A percentile compares a stretch with the other conserved stretches of the same genome.
phyloP scores from a whole-genome alignment of 2,888 invertebrate genomes.

The Cephus runcator region DNA sequence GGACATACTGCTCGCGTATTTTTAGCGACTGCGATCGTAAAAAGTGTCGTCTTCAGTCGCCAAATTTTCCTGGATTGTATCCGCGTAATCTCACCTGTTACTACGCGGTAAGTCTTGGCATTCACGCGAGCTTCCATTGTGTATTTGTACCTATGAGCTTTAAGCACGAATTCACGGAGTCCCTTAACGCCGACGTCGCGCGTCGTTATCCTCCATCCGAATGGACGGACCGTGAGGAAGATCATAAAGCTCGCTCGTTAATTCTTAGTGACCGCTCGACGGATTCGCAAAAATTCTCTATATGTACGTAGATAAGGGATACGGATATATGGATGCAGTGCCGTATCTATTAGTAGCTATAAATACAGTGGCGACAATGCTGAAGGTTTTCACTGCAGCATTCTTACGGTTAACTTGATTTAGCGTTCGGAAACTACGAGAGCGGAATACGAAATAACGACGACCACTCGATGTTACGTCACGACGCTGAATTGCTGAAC shows the following conservation, averaged over 20 bases:
- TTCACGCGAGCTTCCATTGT: not conserved
- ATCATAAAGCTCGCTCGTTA: not conserved
- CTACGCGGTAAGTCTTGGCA: slow-evolving; percentile 76
- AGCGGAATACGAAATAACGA: not conserved
- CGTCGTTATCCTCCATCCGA: not conserved
- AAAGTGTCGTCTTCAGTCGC: slow-evolving; percentile 89
- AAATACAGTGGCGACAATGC: not conserved
- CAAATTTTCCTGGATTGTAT: slow-evolving; percentile 93
- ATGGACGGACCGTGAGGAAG: not conserved
- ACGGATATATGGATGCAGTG: not conserved
- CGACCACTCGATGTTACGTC: not conserved
- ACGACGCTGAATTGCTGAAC: not conserved
- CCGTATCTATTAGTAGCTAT: not conserved
- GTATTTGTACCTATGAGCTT: not conserved
- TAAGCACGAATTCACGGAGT: not conserved
- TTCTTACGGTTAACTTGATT: not conserved
- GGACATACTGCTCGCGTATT: slow-evolving; percentile 91
- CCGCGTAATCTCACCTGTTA: slow-evolving; percentile 94
- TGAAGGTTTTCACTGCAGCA: not conserved
- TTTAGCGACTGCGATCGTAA: slow-evolving; percentile 93
- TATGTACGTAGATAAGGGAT: not conserved
- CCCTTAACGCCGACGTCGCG: not conserved
- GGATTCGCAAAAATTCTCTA: not conserved
- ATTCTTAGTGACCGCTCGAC: not conserved
- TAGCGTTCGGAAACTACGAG: not conserved